Conservation (phyloP, 2,797 vertebrate genomes). For the Pristis pectinata region DNA sequence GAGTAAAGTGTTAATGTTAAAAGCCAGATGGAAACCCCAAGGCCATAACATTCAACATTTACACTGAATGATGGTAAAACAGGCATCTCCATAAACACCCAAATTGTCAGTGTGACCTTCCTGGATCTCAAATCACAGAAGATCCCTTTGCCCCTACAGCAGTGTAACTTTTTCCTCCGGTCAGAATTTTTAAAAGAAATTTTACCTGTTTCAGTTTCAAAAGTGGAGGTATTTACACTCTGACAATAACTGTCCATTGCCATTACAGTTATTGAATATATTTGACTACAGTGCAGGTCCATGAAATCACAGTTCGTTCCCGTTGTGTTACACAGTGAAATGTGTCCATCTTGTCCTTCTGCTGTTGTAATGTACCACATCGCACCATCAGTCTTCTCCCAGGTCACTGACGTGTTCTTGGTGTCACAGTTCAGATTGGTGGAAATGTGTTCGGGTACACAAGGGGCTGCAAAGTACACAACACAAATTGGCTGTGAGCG, state of each 20-base stretch:
- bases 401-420: conserved; percentile 46
- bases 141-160: not conserved
- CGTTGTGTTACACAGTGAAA: conserved; percentile 53
- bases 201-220: conserved; percentile 26
- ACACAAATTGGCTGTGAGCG: not conserved
- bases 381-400: conserved; percentile 53
- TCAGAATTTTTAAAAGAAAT: not conserved
- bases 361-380: conserved; percentile 57
- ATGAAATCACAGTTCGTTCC: conserved; percentile 28
- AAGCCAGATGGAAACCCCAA: not conserved
- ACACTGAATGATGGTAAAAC: not conserved
- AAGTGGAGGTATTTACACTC: conserved; percentile 8
- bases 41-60: not conserved
- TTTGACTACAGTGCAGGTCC: conserved; percentile 16
- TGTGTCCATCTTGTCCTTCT: conserved; percentile 48
- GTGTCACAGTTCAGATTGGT: not conserved
- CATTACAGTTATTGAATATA: not conserved
- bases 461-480: not conserved
- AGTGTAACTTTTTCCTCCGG: not conserved
- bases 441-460: not conserved
- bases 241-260: not conserved
- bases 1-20: not conserved
- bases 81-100: not conserved
- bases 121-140: not conserved
- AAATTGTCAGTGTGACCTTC: not conserved